Evolutionary conservation across 2,113 vertebrate species (phyloP).

Genomic region (Sphaerodactylus townsendi): DNA sequence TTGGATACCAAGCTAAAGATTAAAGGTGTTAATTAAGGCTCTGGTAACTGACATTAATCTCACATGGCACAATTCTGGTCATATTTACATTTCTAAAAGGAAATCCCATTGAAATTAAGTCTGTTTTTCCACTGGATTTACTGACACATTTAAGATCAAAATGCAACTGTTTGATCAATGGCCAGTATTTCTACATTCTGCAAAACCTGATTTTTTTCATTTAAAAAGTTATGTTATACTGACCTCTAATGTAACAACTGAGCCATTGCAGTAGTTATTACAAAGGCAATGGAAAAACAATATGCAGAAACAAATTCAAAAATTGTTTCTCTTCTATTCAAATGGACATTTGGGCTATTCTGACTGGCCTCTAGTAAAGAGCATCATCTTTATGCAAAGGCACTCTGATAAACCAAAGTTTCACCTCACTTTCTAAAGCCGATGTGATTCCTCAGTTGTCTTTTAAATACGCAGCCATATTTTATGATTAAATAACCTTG

Average conservation of each 20-base stretch:
- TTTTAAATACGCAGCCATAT: too few species aligned
- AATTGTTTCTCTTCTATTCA: too few species aligned
- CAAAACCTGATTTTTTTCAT: neutral
- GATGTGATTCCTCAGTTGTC: too few species aligned
- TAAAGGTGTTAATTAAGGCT: neutral
- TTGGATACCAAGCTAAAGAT: neutral
- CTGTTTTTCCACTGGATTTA: neutral
- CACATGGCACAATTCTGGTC: neutral
- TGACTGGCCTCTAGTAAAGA: too few species aligned
- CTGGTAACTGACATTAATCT: neutral
- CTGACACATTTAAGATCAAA: neutral
- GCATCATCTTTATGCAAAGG: too few species aligned
- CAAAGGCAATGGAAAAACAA: neutral
- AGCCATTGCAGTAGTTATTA: slow-evolving; percentile 56
- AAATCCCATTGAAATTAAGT: neutral
- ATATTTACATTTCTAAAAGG: neutral
- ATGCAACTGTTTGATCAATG: too few species aligned
- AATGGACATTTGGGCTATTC: too few species aligned
- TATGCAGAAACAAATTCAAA: neutral
- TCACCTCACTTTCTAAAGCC: too few species aligned
- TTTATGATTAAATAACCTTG: too few species aligned
- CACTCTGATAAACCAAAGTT: too few species aligned
- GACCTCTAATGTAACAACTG: slow-evolving; percentile 71
- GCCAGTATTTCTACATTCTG: neutral
- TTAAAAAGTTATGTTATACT: slow-evolving; percentile 63